A percentile compares a stretch with the other conserved stretches of the same genome.
phyloP scores from a whole-genome alignment of 2,888 invertebrate species.

The Athalia cordata region DNA sequence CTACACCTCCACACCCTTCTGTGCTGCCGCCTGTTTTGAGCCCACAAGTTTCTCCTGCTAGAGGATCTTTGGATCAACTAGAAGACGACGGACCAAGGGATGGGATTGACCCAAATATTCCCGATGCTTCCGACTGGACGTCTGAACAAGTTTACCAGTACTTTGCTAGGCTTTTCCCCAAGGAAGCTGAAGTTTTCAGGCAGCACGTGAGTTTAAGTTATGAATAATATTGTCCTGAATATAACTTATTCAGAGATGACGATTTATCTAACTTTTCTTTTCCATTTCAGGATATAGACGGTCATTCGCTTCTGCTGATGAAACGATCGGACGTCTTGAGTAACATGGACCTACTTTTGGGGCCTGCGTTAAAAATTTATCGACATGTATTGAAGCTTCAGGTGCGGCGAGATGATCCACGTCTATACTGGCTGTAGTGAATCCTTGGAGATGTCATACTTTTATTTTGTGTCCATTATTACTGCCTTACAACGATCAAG shows the following conservation, averaged over 20 bases:
- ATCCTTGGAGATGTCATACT: constrained; percentile 45
- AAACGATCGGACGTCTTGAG: constrained; percentile 89
- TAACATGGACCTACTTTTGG: constrained; percentile 88
- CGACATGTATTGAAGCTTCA: constrained; percentile 89
- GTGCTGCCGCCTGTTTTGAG: constrained; percentile 67
- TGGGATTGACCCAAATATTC: constrained; percentile 80
- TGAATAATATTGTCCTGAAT: neutral
- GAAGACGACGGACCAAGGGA: constrained; percentile 65
- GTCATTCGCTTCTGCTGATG: constrained; percentile 88
- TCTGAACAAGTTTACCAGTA: constrained; percentile 88
- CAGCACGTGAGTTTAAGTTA: constrained; percentile 80
- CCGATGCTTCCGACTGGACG: constrained; percentile 89
- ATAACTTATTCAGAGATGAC: neutral
- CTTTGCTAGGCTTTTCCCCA: constrained; percentile 85
- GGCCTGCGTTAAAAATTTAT: constrained; percentile 91
- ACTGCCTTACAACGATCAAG: constrained; percentile 22
- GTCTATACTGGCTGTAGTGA: constrained; percentile 82
- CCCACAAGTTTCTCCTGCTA: constrained; percentile 68
- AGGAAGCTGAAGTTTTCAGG: constrained; percentile 87
- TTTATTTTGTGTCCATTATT: constrained; percentile 58
- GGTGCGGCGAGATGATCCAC: constrained; percentile 83
- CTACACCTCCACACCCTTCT: constrained; percentile 63
- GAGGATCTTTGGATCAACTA: constrained; percentile 64
- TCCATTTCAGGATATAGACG: constrained; percentile 89
- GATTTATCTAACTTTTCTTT: constrained; percentile 9